A percentile compares a stretch with the other conserved stretches of the same genome.
phyloP scores from a whole-genome alignment of 2,797 vertebrate genomes.

The Phrynocephalus forsythii region DNA sequence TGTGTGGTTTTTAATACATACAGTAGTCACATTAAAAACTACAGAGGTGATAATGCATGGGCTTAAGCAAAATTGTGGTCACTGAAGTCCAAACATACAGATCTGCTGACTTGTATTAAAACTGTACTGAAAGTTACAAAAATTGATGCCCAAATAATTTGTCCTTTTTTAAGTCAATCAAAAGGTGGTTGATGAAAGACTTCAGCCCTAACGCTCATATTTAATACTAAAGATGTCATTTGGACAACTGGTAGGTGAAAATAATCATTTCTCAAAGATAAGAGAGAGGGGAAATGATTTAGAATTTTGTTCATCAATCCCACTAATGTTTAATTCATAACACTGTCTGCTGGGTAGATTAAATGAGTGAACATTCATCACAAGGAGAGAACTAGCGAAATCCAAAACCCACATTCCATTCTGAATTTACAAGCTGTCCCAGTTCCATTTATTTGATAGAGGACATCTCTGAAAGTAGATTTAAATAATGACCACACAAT shows the following conservation, averaged over 20 bases:
- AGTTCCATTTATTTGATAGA: slow-evolving; percentile 45
- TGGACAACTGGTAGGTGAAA: slow-evolving; percentile 57
- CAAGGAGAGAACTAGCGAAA: slow-evolving; percentile 48
- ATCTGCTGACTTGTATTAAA: background rate
- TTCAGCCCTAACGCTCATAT: slow-evolving; percentile 17
- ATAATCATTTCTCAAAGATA: slow-evolving; percentile 31
- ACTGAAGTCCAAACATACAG: too few species aligned
- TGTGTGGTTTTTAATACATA: background rate
- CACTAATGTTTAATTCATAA: slow-evolving; percentile 65
- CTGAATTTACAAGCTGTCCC: slow-evolving; percentile 46
- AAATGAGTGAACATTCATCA: slow-evolving; percentile 61
- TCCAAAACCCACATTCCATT: slow-evolving; percentile 21
- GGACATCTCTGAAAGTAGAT: slow-evolving; percentile 24
- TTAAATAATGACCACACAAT: slow-evolving; percentile 34
- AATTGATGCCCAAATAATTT: background rate
- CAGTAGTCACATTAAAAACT: background rate
- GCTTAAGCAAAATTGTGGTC: too few species aligned
- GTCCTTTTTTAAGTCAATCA: background rate
- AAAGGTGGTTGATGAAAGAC: background rate
- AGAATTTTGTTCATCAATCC: slow-evolving; percentile 52
- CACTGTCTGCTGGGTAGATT: slow-evolving; percentile 52
- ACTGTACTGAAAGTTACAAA: background rate
- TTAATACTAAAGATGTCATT: slow-evolving; percentile 22
- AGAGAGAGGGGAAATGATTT: slow-evolving; percentile 24
- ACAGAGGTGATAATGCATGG: too few species aligned